Evolutionary conservation across 2,888 invertebrate species (phyloP), one percentile per base, ranked within the genome.

Genomic region (Hirudinaria manillensis): DNA sequence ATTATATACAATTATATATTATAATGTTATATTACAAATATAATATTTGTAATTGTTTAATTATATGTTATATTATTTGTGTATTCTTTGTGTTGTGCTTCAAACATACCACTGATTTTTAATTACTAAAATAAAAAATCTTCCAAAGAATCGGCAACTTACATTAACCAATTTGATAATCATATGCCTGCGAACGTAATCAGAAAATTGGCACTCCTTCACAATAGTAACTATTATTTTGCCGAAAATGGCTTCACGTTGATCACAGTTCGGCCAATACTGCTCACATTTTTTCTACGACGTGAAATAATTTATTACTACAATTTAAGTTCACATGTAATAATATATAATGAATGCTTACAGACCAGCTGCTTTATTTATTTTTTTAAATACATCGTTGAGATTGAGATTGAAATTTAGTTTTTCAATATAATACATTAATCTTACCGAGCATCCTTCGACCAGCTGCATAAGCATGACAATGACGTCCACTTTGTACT

Each of bases 241-340:
- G 2, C 61, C 61, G 10, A 29, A 24, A 10, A 61, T 61, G 29
- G 29, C 24, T 27, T 27, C 61, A 27, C n/a, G 24, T n/a, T 61
- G 61, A 61, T 27, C 61, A 27, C 29, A 27, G n/a, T 61, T 29
- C 29, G 61, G 61, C 61, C 61, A 61, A 61, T 61, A 61, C n/a
- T 27, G 29, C 29, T 61, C 29, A n/a, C 61, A 61, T 61, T 61
- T 61, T 61, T 29, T 61, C 61, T 61, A 29, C 53, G 21, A 19
- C 45, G 16, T 45, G 29, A 61, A 61, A 10, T 61, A 27, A 61
- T 27, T 27, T 7, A 27, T 10, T 61, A 6, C n/a, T 27, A 61
- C 61, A 61, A 2, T 13, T 24, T 61, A 21, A 27, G 13, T 21
- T 27, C 24, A 29, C 61, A 61, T 1, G 3, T 10, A n/a, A n/a